Percentiles rank a stretch among this genome's conserved stretches.
Evolutionary conservation across 2,113 vertebrate genomes (phyloP).

Genomic region (Corydoras maculifer): DNA sequence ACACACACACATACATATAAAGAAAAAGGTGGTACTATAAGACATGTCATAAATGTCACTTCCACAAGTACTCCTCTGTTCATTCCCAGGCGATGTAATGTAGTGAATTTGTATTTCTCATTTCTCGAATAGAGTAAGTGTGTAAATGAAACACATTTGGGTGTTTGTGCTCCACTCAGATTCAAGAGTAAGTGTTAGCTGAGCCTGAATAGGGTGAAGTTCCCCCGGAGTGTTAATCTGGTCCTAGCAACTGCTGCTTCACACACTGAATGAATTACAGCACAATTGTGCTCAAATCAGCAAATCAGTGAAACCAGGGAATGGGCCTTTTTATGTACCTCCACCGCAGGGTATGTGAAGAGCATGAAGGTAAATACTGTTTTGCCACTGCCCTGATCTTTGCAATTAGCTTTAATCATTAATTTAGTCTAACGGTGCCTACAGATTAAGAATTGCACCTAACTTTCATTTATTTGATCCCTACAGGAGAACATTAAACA

Average conservation of each 20-base stretch:
- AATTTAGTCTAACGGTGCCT: not conserved
- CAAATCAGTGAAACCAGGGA: not conserved
- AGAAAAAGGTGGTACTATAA: not conserved
- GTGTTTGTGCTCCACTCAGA: slow-evolving; percentile 10
- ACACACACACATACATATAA: no score
- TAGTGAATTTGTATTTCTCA: not conserved
- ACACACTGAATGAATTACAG: not conserved
- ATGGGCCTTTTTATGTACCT: not conserved
- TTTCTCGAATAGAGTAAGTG: slow-evolving; percentile 8
- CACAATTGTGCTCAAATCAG: slow-evolving; percentile 1
- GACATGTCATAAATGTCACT: not conserved
- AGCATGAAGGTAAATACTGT: not conserved
- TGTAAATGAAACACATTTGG: slow-evolving; percentile 34
- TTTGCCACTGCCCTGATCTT: not conserved
- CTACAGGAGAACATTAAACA: not conserved
- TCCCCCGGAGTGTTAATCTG: slow-evolving; percentile 13
- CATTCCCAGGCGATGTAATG: slow-evolving; percentile 5
- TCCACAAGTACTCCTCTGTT: slow-evolving; percentile 6
- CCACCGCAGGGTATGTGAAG: not conserved
- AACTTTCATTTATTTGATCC: not conserved
- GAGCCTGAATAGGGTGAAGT: slow-evolving; percentile 2
- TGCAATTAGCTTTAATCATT: not conserved
- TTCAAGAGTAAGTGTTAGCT: slow-evolving; percentile 9
- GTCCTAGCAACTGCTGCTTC: not conserved
- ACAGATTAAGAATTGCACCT: not conserved